These are phyloP conservation scores for Lepidurus arcticus DNA, from an alignment of 1,140 invertebrate genomes.

Conservation along the genomic window DNA sequence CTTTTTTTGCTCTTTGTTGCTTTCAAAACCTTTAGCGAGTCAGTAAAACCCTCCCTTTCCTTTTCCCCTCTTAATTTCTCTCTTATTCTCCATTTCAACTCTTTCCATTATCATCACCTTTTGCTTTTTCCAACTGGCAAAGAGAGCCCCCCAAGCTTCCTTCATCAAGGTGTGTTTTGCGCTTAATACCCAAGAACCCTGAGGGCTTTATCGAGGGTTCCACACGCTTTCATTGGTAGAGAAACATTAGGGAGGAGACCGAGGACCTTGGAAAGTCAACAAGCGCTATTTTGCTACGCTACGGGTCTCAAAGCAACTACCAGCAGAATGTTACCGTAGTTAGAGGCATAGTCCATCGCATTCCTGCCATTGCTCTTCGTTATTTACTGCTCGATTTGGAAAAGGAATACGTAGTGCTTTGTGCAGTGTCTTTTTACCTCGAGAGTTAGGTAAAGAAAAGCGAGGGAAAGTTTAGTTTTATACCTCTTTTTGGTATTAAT, in stretches of 20 bases:
- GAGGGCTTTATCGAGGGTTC: background rate
- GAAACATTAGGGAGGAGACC: background rate
- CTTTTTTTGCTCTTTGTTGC: background rate
- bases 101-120: background rate
- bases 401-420: background rate
- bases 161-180: background rate
- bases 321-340: background rate
- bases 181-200: background rate
- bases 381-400: background rate
- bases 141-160: background rate
- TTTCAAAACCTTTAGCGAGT: background rate
- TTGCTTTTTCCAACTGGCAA: background rate
- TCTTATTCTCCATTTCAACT: background rate
- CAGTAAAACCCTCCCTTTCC: background rate
- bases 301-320: constrained; percentile 11
- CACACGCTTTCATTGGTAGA: background rate
- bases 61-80: background rate
- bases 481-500: background rate
- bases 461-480: background rate
- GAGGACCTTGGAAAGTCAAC: constrained; percentile 1
- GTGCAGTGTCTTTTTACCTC: background rate
- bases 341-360: background rate
- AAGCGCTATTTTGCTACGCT: background rate
- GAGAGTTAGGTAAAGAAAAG: background rate
- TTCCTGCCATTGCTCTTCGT: background rate